Evolutionary conservation across 2,888 invertebrate genomes (phyloP), one percentile per base, ranked within the genome.

Genomic region (Lepetodrilus schrolli): DNA sequence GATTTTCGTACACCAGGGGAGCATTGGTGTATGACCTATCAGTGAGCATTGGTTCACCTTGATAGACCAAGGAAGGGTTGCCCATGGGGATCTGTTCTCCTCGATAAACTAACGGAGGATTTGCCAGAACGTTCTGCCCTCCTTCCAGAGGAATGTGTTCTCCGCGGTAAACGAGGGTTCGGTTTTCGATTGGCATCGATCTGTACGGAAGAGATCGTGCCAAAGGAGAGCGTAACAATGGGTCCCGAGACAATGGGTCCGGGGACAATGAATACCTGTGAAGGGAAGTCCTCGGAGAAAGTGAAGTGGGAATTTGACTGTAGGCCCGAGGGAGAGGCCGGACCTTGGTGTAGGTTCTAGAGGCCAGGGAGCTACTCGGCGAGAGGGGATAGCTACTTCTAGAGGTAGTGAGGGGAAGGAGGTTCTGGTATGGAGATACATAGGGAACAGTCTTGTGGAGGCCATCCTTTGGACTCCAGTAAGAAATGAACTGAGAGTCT

Each of bases 331-430:
- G 43, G 43, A 43, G 43, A 4, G 13, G 43, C 4, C 17, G 10
- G n/a, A 43, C 43, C 17, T 43, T 43, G 17, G 5, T 43, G 43
- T 43, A 43, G n/a, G n/a, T 4, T 2, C 13, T 34, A 7, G 17
- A 26, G 58, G 58, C 30, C 17, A 58, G 58, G 3, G 58, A 5
- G n/a, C 58, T 34, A 58, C 30, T 30, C 5, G 58, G 34, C n/a
- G n/a, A n/a, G n/a, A n/a, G n/a, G n/a, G n/a, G n/a, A 17, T 58
- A 58, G 58, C 58, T 58, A 30, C 34, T 58, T 58, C 58, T 58
- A 58, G 30, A 26, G 17, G 34, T 5, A 13, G 58, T 43, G 43
- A 43, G 10, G 26, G 58, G 58, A 4, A 58, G 2, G 4, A n/a
- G n/a, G 30, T 21, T 58, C 34, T 30, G 26, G 30, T 21, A 58